A percentile compares a stretch with the other conserved stretches of the same genome.
Evolutionary conservation across 2,797 vertebrate species (phyloP).

Genomic region (Lepilemur septentrionalis): DNA sequence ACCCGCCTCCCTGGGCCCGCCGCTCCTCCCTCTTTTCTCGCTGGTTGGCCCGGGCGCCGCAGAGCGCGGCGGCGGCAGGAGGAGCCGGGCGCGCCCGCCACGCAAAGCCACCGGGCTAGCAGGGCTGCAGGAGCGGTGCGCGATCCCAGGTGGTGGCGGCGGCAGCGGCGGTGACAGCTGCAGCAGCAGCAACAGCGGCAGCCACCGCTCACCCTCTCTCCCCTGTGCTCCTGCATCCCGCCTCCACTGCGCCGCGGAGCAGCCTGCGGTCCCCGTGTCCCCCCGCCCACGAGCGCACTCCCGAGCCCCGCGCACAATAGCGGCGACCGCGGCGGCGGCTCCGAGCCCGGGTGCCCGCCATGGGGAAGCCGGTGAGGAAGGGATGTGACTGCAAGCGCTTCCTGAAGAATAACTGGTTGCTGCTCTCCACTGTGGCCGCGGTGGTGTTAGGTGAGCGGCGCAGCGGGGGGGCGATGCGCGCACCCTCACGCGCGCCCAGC

Average conservation of each 20-base stretch:
- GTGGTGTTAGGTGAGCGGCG: conserved; percentile 91
- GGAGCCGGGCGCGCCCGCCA: conserved; percentile 46
- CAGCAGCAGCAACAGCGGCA: neutral
- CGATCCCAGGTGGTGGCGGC: neutral
- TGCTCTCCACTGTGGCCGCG: conserved; percentile 91
- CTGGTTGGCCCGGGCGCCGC: conserved; percentile 48
- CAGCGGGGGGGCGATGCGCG: neutral
- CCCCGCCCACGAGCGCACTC: neutral
- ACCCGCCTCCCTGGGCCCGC: neutral
- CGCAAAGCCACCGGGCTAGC: neutral
- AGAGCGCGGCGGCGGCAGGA: conserved; percentile 38
- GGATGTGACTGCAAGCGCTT: conserved; percentile 85
- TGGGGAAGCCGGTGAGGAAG: conserved; percentile 86
- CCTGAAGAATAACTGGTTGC: conserved; percentile 93
- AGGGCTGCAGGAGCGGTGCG: neutral
- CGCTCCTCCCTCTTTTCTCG: conserved; percentile 45
- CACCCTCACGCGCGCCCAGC: neutral
- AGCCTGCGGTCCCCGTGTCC: neutral
- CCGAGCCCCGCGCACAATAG: neutral
- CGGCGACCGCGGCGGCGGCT: neutral
- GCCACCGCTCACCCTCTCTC: neutral
- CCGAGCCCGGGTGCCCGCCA: conserved; percentile 73
- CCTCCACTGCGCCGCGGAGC: neutral
- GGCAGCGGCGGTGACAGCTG: conserved; percentile 37
- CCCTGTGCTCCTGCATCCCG: neutral